A percentile compares a stretch with the other conserved stretches of the same genome.
Evolutionary conservation across 2,888 invertebrate genomes (phyloP).

Genomic region (Neoascia interrupta): DNA sequence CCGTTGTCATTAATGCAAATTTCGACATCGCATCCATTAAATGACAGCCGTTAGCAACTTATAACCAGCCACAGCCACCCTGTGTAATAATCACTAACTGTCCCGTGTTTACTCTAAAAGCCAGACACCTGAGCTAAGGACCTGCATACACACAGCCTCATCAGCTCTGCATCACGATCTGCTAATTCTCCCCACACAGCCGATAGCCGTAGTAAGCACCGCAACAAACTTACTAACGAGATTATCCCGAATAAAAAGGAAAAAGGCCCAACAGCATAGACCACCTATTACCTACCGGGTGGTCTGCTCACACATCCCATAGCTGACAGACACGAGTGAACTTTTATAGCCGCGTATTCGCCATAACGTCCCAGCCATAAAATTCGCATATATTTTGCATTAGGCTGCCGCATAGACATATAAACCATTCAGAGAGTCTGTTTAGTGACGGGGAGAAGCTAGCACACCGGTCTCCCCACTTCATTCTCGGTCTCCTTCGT

Average conservation of each 20-base stretch:
- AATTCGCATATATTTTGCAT: constrained; percentile 39
- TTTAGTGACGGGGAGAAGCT: background rate
- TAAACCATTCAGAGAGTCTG: background rate
- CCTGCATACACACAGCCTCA: constrained; percentile 16
- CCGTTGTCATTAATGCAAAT: too few species aligned
- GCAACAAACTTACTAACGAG: constrained; percentile 6
- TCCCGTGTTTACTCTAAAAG: too few species aligned
- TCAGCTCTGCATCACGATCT: constrained; percentile 7
- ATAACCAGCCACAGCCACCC: too few species aligned
- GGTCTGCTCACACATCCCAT: constrained; percentile 5
- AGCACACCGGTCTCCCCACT: too few species aligned
- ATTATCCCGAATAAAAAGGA: background rate
- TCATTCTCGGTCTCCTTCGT: background rate
- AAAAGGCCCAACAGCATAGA: background rate
- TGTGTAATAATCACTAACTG: too few species aligned
- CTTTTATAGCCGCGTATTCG: constrained; percentile 45
- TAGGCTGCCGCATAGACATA: constrained; percentile 10
- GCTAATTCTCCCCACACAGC: constrained; percentile 3
- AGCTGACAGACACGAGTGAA: constrained; percentile 10
- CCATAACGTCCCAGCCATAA: constrained; percentile 40
- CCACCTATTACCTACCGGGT: constrained; percentile 43
- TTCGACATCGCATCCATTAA: too few species aligned
- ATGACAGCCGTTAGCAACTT: too few species aligned
- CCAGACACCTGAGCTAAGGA: too few species aligned
- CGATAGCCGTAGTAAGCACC: background rate